A percentile compares a stretch with the other conserved stretches of the same genome.
Conservation (phyloP, 2,888 invertebrate species). For the Tupiocoris notatus region DNA sequence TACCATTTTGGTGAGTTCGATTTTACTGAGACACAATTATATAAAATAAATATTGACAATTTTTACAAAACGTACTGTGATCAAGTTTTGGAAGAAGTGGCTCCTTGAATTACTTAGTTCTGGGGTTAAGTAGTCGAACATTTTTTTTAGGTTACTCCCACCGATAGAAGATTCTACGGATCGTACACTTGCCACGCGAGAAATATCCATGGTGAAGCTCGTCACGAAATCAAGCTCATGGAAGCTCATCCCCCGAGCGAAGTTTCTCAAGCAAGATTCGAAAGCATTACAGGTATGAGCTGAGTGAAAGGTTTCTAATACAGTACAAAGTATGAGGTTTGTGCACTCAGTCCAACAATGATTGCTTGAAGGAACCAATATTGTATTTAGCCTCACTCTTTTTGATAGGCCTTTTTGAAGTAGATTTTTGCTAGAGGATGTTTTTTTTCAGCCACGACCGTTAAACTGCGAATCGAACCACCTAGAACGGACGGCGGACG, state of each 20-base stretch:
- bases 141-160: conserved; percentile 61
- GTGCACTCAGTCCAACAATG: no score
- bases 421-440: no score
- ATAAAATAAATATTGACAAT: no score
- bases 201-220: conserved; percentile 70
- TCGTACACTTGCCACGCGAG: conserved; percentile 78
- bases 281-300: conserved; percentile 60
- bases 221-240: conserved; percentile 67
- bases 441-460: conserved; percentile 67
- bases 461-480: conserved; percentile 74
- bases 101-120: no score
- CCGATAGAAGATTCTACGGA: conserved; percentile 66
- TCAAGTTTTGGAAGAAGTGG: no score
- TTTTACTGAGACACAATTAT: no score
- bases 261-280: conserved; percentile 66
- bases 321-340: no score
- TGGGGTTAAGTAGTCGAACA: background rate
- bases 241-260: conserved; percentile 71
- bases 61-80: no score
- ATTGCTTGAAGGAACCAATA: no score
- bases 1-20: conserved; percentile 58
- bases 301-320: no score
- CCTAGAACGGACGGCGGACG: conserved; percentile 74
- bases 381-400: no score
- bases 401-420: no score